These are phyloP conservation scores for Phymorhynchus buccinoides DNA, from an alignment of 1,140 invertebrate genomes.

Conservation along the genomic window DNA sequence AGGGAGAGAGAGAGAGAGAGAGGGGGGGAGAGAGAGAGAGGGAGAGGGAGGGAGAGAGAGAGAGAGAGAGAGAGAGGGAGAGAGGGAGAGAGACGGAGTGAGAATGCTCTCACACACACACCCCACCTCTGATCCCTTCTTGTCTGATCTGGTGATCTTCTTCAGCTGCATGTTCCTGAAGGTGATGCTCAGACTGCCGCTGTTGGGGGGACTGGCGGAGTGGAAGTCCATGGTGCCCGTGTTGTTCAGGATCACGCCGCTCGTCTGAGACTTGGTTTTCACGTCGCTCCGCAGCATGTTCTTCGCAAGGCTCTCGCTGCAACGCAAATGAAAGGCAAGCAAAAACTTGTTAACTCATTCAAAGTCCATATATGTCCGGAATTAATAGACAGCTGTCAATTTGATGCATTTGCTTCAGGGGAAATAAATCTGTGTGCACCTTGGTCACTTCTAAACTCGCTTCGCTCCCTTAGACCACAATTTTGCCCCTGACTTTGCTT, in stretches of 20 bases:
- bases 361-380: too few species aligned
- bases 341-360: too few species aligned
- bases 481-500: too few species aligned
- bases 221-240: conserved; percentile 96
- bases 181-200: conserved; percentile 81
- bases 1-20: conserved; percentile 4
- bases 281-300: conserved; percentile 87
- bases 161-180: conserved; percentile 88
- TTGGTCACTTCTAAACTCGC: too few species aligned
- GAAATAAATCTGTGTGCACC: too few species aligned
- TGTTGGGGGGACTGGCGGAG: conserved; percentile 82
- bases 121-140: conserved; percentile 68
- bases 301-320: conserved; percentile 89
- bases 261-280: conserved; percentile 77
- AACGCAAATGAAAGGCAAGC: too few species aligned
- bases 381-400: too few species aligned
- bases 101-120: too few species aligned
- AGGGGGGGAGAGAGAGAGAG: not conserved
- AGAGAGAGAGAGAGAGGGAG: conserved; percentile 9
- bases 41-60: not conserved
- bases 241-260: conserved; percentile 96
- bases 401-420: too few species aligned
- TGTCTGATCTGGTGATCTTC: conserved; percentile 84
- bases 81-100: not conserved
- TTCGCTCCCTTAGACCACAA: too few species aligned